Evolutionary conservation across 2,888 invertebrate species (phyloP), one percentile per base, ranked within the genome.

Genomic region (Volucella inflata): DNA sequence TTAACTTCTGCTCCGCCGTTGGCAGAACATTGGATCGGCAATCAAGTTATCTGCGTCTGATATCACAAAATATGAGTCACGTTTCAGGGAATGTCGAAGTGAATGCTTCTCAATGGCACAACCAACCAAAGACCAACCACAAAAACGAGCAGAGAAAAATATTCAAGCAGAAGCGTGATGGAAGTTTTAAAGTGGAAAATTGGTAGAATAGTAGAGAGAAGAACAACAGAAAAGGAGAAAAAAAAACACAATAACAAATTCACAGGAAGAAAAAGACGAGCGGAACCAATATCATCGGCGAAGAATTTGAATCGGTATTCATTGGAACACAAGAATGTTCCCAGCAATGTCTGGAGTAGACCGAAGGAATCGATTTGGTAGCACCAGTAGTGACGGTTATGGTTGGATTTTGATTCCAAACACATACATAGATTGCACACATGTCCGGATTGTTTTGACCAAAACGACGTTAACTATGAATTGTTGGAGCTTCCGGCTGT

Each of bases 21-120:
- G 36, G 14, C 21, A 53, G n/a, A 16, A 14, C 42, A 42, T 44
- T 44, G 70, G 50, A 68, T 68, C 51, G 36, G 48, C 44, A 78
- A 53, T 14, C 68, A 55, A 75, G 46, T 70, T 75, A 84, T 84
- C 83, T 79, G 42, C 53, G 83, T 80, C 71, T 80, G 76, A 85
- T 85, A 85, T 85, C 84, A 85, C 55, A 80, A 80, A 80, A 80
- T 85, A 80, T 85, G 84, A 85, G 80, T 85, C 84, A 85, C 80
- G 84, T 85, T 85, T 85, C 71, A 65, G 36, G 38, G 71, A 80
- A 80, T 76, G 70, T 64, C 74, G 42, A n/a, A 44, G 46, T 59
- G 57, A 44, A 44, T 17, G 30, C 8, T 53, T 65, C 30, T 55
- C 55, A 64, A 75, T 65, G 78, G 46, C 51, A 16, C 38, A 38